phyloP scores from a whole-genome alignment of 1,140 invertebrate genomes.

The Aphidius ervi region DNA sequence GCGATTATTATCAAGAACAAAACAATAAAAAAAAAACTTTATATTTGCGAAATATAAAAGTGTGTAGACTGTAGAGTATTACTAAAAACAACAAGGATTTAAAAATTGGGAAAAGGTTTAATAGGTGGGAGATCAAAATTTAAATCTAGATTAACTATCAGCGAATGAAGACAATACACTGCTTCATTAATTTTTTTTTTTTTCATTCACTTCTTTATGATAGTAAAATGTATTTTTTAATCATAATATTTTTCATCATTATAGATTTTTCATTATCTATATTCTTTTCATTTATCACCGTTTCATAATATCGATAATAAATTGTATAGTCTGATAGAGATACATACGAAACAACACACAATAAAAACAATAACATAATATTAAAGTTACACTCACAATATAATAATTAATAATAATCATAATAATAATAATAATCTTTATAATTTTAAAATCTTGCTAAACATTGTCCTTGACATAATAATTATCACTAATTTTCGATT shows the following conservation, averaged over 20 bases:
- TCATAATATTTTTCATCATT: conserved; percentile 41
- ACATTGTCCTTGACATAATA: conserved; percentile 47
- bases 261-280: conserved; percentile 30
- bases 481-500: conserved; percentile 49
- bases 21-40: no score
- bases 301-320: conserved; percentile 39
- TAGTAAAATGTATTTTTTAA: conserved; percentile 25
- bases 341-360: conserved; percentile 56
- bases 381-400: conserved; percentile 52
- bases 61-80: no score
- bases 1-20: no score
- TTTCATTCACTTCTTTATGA: conserved; percentile 31
- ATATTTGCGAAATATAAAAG: no score
- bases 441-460: conserved; percentile 47
- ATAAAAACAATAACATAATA: conserved; percentile 56
- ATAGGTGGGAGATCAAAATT: conserved; percentile 26
- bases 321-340: conserved; percentile 42
- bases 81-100: background rate
- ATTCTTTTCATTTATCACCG: conserved; percentile 15
- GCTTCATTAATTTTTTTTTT: conserved; percentile 45
- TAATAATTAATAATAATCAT: conserved; percentile 42
- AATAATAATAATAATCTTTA: conserved; percentile 33
- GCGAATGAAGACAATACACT: conserved; percentile 41
- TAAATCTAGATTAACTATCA: conserved; percentile 32
- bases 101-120: conserved; percentile 4